Evolutionary conservation across 2,797 vertebrate species (phyloP), one percentile per base, ranked within the genome.

Genomic region (Notamacropus eugenii): DNA sequence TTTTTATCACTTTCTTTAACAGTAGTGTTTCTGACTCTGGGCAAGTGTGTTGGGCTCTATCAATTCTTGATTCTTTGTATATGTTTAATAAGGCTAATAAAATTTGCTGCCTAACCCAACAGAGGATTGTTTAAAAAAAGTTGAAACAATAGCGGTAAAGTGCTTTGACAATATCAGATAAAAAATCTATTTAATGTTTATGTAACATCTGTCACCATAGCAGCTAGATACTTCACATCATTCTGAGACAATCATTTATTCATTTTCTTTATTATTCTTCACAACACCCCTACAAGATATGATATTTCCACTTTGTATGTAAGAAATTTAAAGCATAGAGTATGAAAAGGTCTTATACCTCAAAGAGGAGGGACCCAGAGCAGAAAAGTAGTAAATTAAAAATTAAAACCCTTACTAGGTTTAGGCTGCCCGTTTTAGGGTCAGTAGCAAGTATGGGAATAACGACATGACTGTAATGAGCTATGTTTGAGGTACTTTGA

Each of bases 141-240:
- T n/a, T 91, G 56, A 94, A 58, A 57, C 91, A 56, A 67, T 58
- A 5, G 2, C 94, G 31, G 93, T 59, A 56, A 55, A 95, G 94
- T 4, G 27, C 55, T 95, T 46, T 52, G 59, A 90, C 95, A 94
- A 67, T 55, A 50, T 87, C 74, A 87, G 74, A 87, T 40, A 46
- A 24, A 94, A 92, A 92, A 31, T 95, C 93, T 52, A 92, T 90
- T 96, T 94, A 92, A 55, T 19, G 55, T 55, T 24, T 92, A 90
- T 93, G 93, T 90, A 55, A 90, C 74, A 87, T 87, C 74, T 90
- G 59, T 91, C 92, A 94, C 46, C 54, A 34, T 55, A 90, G 54
- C 54, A 93, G 27, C 10, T 50, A 56, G 40, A 93, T 29, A 40
- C 11, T 94, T 93, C 29, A 87, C 3, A 29, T 62, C 55, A 57